These are phyloP conservation scores for Ceyx erithaca DNA, from an alignment of 2,797 vertebrate species.

Conservation along the genomic window DNA sequence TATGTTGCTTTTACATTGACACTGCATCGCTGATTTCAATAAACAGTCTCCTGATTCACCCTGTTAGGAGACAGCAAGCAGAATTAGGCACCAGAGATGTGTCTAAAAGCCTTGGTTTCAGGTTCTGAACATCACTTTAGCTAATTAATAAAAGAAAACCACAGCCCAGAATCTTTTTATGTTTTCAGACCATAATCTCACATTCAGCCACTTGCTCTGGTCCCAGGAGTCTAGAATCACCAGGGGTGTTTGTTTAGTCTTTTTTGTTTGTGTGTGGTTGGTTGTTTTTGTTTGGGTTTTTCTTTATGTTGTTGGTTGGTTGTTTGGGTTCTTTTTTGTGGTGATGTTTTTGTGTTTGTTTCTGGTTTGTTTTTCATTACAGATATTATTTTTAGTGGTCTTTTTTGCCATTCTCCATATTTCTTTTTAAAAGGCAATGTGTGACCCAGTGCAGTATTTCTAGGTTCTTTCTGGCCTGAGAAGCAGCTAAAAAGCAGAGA, in stretches of 20 bases:
- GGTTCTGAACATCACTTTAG: slow-evolving; percentile 56
- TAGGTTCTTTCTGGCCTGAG: background rate
- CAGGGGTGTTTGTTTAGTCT: background rate
- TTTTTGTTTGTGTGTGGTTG: too few relatives aligned
- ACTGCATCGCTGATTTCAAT: slow-evolving; percentile 31
- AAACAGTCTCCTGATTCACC: slow-evolving; percentile 48
- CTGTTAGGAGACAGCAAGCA: background rate
- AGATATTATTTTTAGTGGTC: background rate
- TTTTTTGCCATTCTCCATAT: background rate
- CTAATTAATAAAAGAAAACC: slow-evolving; percentile 68
- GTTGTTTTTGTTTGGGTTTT: too few relatives aligned
- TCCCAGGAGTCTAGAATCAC: background rate
- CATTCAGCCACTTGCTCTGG: background rate
- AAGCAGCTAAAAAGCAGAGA: background rate
- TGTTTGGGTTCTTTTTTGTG: too few relatives aligned
- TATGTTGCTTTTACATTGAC: background rate
- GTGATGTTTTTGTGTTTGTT: too few relatives aligned
- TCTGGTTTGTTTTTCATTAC: background rate
- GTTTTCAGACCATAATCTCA: slow-evolving; percentile 42
- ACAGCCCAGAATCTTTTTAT: slow-evolving; percentile 39
- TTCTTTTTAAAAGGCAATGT: fast-evolving
- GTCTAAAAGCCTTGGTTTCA: slow-evolving; percentile 68
- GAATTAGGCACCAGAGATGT: slow-evolving; percentile 63
- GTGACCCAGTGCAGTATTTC: background rate
- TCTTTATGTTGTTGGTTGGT: too few relatives aligned